Evolutionary conservation across 92 coral and sea anemone genomes (phyloP), one percentile per base, ranked within the genome.

Genomic region (Palythoa grandis): DNA sequence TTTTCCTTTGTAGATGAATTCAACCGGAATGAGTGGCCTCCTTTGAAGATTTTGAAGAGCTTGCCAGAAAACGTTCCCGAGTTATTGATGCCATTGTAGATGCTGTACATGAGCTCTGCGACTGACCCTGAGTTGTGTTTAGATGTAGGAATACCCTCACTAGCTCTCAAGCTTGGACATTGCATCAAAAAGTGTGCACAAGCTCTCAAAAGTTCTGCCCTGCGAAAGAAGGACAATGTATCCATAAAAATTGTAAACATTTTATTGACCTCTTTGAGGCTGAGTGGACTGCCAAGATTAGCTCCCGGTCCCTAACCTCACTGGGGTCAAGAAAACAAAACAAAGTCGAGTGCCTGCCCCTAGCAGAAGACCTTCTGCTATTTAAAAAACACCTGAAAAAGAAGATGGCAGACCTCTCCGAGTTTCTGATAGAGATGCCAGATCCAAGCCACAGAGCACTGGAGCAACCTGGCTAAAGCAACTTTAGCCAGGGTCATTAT

Each of bases 221-320:
- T 56, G 16, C 16, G 17, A 57, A 57, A 52, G 12, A 87, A 87
- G 12, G 65, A 90, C 65, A 52, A 40, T 4, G 35, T 19, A 12
- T 66, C 1, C n/a, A 63, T 82, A 2, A 83, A 70, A 15, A 47
- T 14, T 56, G 58, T 3, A 78, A 76, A 19, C 47, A 11, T 6
- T 87, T 87, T 17, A 56, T 83, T 19, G 86, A 90, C 40, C 86
- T 76, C 24, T 87, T 80, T 38, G 88, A 90, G 10, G 74, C 17
- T 3, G 88, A 90, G 56, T 90, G 88, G 93, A 39, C 77, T 57
- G 40, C 20, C 10, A 87, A 87, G 24, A 70, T 90, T 20, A 82
- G 88, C 40, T 57, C 70, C 79, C 82, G 87, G 63, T 74, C 85
- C 72, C 88, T 88, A 6, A 70, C 88, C 15, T 83, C 87, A 38